Conservation (phyloP, 2,888 invertebrate genomes). For the Drosophila neonasuta region DNA sequence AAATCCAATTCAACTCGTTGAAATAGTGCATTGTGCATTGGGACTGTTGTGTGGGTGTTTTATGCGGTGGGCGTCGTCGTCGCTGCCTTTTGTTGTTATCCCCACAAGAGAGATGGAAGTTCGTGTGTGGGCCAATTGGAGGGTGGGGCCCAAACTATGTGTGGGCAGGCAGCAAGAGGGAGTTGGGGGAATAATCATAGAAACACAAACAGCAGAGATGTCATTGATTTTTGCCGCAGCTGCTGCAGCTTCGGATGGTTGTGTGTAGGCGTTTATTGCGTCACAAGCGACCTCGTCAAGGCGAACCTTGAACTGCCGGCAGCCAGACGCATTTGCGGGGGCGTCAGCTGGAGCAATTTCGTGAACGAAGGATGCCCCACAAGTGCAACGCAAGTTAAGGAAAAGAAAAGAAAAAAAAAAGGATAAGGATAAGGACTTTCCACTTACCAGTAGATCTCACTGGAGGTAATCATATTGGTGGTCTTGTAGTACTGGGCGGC, state of each 20-base stretch:
- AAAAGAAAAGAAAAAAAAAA: conserved; percentile 2
- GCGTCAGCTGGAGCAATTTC: background rate
- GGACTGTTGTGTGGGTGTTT: conserved; percentile 8
- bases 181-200: background rate
- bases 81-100: conserved; percentile 28
- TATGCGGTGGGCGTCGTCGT: conserved; percentile 25
- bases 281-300: conserved; percentile 54
- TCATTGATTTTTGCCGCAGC: conserved; percentile 46
- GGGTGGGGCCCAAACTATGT: conserved; percentile 34
- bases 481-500: conserved; percentile 74
- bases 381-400: conserved; percentile 35
- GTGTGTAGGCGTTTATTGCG: conserved; percentile 53
- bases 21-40: conserved; percentile 29
- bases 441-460: conserved; percentile 80
- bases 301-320: conserved; percentile 55
- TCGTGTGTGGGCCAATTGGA: conserved; percentile 46
- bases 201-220: conserved; percentile 28
- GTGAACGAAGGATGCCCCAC: conserved; percentile 43
- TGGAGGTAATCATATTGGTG: conserved; percentile 80
- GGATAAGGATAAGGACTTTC: conserved; percentile 17
- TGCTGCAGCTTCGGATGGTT: conserved; percentile 38
- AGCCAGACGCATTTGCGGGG: conserved; percentile 16
- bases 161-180: conserved; percentile 32
- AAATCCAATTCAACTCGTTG: conserved; percentile 13
- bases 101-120: conserved; percentile 23